Conservation (phyloP, 2,113 vertebrate species). For the Catharus bicknelli region DNA sequence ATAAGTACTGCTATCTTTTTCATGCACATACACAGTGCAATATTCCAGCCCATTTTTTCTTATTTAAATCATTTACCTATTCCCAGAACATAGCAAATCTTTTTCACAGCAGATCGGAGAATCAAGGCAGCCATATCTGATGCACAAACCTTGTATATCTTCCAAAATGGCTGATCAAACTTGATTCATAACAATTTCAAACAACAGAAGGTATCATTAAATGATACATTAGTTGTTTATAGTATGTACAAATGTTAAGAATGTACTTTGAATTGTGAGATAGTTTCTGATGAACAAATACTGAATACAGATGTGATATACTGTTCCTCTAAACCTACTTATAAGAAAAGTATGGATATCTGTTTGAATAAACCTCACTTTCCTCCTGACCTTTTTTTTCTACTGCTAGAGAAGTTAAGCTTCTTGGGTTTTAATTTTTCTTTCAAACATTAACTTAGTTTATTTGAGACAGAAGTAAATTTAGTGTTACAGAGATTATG, state of each 20-base stretch:
- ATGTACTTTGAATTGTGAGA: neutral
- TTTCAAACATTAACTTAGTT: neutral
- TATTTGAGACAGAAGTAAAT: conserved; percentile 32
- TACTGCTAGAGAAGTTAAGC: neutral
- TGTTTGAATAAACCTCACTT: conserved; percentile 22
- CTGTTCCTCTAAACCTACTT: neutral
- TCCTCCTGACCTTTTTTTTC: conserved; percentile 1
- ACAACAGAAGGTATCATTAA: neutral
- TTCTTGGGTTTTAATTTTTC: neutral
- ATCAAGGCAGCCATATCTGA: neutral
- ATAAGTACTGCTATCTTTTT: neutral
- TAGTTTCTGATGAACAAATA: neutral
- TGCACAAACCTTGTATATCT: neutral
- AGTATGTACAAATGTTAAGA: neutral
- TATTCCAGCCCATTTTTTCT: neutral
- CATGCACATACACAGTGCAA: neutral
- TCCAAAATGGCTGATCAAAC: neutral
- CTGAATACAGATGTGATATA: neutral
- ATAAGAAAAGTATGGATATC: neutral
- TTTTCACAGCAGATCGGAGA: neutral
- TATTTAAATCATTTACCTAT: neutral
- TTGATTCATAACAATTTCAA: neutral
- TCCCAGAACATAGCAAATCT: neutral
- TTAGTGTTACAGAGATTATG: conserved; percentile 31
- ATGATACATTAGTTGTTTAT: neutral